These are phyloP conservation scores for Euura saliciscinereae DNA, from an alignment of 1,140 invertebrate genomes.

Conservation along the genomic window DNA sequence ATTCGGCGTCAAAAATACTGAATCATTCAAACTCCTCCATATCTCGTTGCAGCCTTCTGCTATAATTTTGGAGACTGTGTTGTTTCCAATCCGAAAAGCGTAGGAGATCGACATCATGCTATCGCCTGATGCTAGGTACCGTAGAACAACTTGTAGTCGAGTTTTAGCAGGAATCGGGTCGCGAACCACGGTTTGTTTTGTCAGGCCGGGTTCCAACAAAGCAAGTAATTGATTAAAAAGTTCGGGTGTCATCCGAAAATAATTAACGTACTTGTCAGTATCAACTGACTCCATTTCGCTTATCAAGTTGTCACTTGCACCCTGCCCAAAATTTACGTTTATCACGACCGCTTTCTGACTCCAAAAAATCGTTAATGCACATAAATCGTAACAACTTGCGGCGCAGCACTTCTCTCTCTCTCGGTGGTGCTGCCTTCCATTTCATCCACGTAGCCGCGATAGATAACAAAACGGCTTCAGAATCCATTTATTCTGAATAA, in stretches of 20 bases:
- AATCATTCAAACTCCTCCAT: background rate
- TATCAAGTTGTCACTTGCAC: conserved; percentile 16
- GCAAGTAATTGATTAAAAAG: conserved; percentile 15
- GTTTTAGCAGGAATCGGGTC: conserved; percentile 10
- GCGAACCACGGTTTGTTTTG: background rate
- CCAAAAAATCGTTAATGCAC: background rate
- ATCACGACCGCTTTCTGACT: background rate
- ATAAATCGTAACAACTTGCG: conserved; percentile 3
- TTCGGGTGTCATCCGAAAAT: conserved; percentile 17
- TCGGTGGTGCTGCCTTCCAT: conserved; percentile 1
- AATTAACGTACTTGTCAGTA: conserved; percentile 20
- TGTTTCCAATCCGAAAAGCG: conserved; percentile 23
- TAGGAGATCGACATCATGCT: conserved; percentile 20
- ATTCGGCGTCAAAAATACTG: background rate
- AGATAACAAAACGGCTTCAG: background rate
- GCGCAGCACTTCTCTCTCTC: background rate
- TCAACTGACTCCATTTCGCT: conserved; percentile 14
- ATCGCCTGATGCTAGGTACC: conserved; percentile 24
- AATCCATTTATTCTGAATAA: background rate
- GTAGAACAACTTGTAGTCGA: conserved; percentile 17
- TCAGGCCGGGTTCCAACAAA: conserved; percentile 2
- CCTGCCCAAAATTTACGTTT: background rate
- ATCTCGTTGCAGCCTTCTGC: conserved; percentile 23
- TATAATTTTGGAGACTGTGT: conserved; percentile 29
- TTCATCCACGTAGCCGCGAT: background rate